A percentile compares a stretch with the other conserved stretches of the same genome.
Evolutionary conservation across 2,888 invertebrate genomes (phyloP).

Genomic region (Gasteruption jaculator): DNA sequence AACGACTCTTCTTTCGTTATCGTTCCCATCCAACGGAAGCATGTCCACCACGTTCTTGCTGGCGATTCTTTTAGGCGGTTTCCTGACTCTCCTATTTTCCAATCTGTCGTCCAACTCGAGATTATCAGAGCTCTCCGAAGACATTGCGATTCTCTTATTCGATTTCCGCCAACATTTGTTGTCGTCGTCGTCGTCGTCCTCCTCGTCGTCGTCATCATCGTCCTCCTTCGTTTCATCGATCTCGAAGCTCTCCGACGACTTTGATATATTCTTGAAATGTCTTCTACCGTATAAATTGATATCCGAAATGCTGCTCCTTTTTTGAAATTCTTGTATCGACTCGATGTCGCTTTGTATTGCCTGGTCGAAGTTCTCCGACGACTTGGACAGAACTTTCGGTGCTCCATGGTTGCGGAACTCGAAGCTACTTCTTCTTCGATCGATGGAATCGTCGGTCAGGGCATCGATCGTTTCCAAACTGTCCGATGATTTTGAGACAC

Average conservation of each 20-base stretch:
- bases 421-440: constrained; percentile 35
- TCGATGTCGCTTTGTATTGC: constrained; percentile 11
- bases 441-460: constrained; percentile 33
- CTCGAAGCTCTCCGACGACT: constrained; percentile 43
- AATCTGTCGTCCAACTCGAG: constrained; percentile 39
- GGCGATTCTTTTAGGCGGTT: constrained; percentile 37
- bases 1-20: constrained; percentile 28
- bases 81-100: constrained; percentile 37
- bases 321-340: constrained; percentile 31
- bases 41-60: constrained; percentile 37
- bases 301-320: constrained; percentile 42
- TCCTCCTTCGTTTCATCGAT: constrained; percentile 20
- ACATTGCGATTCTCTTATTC: constrained; percentile 33
- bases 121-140: constrained; percentile 47
- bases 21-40: constrained; percentile 25
- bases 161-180: constrained; percentile 25
- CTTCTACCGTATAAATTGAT: constrained; percentile 34
- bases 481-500: constrained; percentile 42
- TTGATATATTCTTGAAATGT: constrained; percentile 37
- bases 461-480: constrained; percentile 40
- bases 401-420: constrained; percentile 31
- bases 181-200: constrained; percentile 6
- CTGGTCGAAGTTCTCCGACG: constrained; percentile 39
- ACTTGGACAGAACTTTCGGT: constrained; percentile 41
- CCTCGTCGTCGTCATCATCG: constrained; percentile 8